phyloP scores from a whole-genome alignment of 2,888 invertebrate species.

The Archaeoteleia sp. region DNA sequence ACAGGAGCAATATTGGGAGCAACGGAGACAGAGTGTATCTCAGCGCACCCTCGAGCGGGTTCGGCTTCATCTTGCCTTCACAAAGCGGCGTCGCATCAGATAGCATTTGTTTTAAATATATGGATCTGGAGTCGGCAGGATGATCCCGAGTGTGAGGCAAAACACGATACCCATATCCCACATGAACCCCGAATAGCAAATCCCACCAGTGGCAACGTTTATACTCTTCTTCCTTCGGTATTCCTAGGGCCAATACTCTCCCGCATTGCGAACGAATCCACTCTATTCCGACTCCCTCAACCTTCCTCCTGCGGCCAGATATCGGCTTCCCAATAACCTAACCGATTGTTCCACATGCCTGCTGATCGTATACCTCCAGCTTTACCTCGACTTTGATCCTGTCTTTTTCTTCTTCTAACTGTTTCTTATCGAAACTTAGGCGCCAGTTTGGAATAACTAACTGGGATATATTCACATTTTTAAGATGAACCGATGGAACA shows the following conservation, averaged over 20 bases:
- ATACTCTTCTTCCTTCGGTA: conserved; percentile 65
- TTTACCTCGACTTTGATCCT: conserved; percentile 18
- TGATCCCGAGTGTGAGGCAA: conserved; percentile 54
- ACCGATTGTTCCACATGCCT: conserved; percentile 63
- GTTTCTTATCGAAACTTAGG: too few relatives aligned
- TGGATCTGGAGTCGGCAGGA: conserved; percentile 66
- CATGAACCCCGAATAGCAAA: conserved; percentile 50
- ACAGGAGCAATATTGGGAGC: conserved; percentile 49
- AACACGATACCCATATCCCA: conserved; percentile 71
- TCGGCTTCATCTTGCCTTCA: conserved; percentile 70
- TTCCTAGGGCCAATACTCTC: conserved; percentile 65
- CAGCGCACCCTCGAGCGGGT: conserved; percentile 42
- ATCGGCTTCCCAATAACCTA: conserved; percentile 74
- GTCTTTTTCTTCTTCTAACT: conserved; percentile 2
- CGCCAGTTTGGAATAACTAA: too few relatives aligned
- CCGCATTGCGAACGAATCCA: conserved; percentile 54
- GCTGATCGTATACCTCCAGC: conserved; percentile 13
- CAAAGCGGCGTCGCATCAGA: conserved; percentile 73
- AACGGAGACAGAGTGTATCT: conserved; percentile 56
- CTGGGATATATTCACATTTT: too few relatives aligned
- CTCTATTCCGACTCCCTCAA: conserved; percentile 38
- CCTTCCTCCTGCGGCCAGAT: conserved; percentile 59
- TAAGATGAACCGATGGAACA: too few relatives aligned
- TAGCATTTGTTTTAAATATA: conserved; percentile 75
- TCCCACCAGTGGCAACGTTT: conserved; percentile 55